A percentile compares a stretch with the other conserved stretches of the same genome.
These are phyloP conservation scores for Hipparchia semele DNA, from an alignment of 2,888 invertebrate genomes.

Conservation along the genomic window DNA sequence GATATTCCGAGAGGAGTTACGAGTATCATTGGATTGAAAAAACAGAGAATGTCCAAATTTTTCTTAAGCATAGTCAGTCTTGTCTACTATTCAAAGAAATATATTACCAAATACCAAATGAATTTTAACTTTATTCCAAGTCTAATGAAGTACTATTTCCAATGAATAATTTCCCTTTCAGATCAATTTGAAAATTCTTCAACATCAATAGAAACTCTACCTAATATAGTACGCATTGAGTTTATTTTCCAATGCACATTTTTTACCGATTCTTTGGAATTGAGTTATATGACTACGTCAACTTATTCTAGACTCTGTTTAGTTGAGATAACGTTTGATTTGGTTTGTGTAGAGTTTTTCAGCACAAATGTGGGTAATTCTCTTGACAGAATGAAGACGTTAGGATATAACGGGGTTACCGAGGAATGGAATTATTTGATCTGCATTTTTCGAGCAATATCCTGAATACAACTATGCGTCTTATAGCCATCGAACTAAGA, in stretches of 20 bases:
- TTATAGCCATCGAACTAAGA: no score
- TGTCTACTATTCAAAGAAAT: not conserved
- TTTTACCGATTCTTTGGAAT: constrained; percentile 26
- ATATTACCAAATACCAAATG: not conserved
- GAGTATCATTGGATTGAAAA: no score
- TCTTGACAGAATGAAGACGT: constrained; percentile 26
- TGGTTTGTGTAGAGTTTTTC: not conserved
- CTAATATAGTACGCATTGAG: not conserved
- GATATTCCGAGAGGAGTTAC: no score
- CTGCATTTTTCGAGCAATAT: not conserved
- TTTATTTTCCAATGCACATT: not conserved
- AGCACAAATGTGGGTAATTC: constrained; percentile 22
- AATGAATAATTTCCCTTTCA: not conserved
- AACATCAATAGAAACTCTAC: not conserved
- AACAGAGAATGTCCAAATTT: not conserved
- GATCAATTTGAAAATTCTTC: not conserved
- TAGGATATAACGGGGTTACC: constrained; percentile 22
- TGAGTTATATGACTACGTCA: constrained; percentile 16
- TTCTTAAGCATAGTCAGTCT: not conserved
- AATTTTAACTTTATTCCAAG: not conserved
- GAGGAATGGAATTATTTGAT: constrained; percentile 10
- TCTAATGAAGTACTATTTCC: not conserved
- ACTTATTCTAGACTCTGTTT: constrained; percentile 6
- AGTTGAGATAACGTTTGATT: not conserved
- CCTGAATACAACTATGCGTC: not conserved